phyloP scores from a whole-genome alignment of 2,888 invertebrate species.

The Leucoptera coffeella region DNA sequence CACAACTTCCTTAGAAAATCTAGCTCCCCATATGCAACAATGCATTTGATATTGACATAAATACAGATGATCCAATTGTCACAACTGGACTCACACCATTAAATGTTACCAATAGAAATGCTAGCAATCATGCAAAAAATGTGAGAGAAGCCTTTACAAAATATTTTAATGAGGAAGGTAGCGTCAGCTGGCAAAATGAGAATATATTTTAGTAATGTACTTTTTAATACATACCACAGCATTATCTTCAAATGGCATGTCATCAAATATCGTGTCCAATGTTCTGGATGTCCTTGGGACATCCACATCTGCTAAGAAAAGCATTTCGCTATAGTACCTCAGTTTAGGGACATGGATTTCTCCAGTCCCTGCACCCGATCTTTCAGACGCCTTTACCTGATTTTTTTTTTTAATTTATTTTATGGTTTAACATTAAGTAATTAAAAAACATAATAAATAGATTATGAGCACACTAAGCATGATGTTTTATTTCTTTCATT shows the following conservation, averaged over 20 bases:
- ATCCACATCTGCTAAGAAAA: constrained; percentile 5
- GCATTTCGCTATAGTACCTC: constrained; percentile 6
- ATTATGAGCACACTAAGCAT: too few relatives aligned
- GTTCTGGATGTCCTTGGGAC: constrained; percentile 4
- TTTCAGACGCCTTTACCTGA: constrained; percentile 3
- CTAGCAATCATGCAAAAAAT: constrained; percentile 1
- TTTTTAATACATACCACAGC: constrained; percentile 1
- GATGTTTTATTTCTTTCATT: too few relatives aligned
- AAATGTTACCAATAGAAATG: constrained; percentile 1
- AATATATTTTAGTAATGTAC: constrained; percentile 3
- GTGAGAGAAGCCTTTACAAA: not conserved
- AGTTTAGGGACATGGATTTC: constrained; percentile 6
- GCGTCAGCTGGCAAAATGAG: constrained; percentile 4
- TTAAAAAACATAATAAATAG: too few relatives aligned
- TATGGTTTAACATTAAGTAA: too few relatives aligned
- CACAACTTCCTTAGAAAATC: constrained; percentile 6
- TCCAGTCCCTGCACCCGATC: constrained; percentile 3
- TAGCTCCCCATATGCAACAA: constrained; percentile 5
- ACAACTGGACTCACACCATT: constrained; percentile 2
- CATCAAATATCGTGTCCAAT: constrained; percentile 4
- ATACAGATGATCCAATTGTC: constrained; percentile 3
- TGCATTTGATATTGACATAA: constrained; percentile 4
- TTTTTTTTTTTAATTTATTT: too few relatives aligned
- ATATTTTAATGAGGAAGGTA: constrained; percentile 2
- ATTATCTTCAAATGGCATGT: constrained; percentile 5